These are phyloP conservation scores for Henricia sp. DNA, from an alignment of 53 echinoderm and acorn worm genomes.

Conservation along the genomic window DNA sequence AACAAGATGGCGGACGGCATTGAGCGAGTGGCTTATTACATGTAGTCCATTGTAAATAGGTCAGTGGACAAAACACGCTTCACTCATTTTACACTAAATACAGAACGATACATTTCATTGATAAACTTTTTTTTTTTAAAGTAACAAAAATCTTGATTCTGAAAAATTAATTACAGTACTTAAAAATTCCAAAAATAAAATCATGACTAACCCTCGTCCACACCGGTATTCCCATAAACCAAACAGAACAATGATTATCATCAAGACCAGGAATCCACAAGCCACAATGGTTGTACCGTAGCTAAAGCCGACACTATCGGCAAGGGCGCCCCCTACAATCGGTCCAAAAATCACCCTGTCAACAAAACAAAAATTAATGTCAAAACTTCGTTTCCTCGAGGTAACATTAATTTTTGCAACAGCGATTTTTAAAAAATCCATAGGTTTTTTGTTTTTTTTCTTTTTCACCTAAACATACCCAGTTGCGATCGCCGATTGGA, in stretches of 20 bases:
- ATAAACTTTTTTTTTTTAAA: too few species aligned
- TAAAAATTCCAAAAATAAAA: too few species aligned
- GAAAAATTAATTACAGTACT: too few species aligned
- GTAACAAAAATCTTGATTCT: too few species aligned
- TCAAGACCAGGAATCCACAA: not conserved
- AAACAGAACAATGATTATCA: not conserved
- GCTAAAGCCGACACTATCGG: not conserved
- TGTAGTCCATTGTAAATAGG: not conserved
- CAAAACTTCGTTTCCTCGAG: not conserved
- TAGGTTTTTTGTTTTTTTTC: not conserved
- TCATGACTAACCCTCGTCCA: conserved; percentile 7
- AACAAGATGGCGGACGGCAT: too few species aligned
- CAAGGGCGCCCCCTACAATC: not conserved
- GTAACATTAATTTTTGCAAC: not conserved
- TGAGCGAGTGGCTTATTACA: too few species aligned
- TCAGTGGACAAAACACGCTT: not conserved
- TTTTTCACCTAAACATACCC: not conserved
- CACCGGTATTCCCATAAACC: conserved; percentile 16
- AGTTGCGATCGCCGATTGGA: not conserved
- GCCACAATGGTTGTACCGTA: not conserved
- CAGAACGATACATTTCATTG: not conserved
- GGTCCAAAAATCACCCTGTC: not conserved
- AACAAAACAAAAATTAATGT: not conserved
- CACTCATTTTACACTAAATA: not conserved
- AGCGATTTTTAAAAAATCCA: not conserved